Evolutionary conservation across 2,888 invertebrate species (phyloP), one percentile per base, ranked within the genome.

Genomic region (Neoscelio sp.): DNA sequence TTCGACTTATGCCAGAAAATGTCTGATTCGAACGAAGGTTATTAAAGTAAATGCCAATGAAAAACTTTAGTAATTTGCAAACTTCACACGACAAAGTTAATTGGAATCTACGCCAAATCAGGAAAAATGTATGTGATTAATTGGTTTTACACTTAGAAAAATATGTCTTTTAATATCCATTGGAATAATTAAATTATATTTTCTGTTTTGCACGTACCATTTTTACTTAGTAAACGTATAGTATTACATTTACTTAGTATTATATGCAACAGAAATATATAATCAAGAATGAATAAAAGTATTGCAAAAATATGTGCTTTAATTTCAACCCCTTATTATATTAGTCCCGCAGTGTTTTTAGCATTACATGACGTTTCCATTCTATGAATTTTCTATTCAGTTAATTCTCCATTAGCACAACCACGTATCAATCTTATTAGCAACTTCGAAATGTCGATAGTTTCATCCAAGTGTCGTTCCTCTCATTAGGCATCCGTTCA

Each of bases 41-140:
- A 71, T 71, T 71, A 62, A 71, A 62, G 46, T 38, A 62, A 71
- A 62, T 54, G 71, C 17, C 71, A 62, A 71, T 71, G 54, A n/a
- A 23, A 13, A 71, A 71, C 71, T 71, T 71, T 71, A 62, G 52
- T 62, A 62, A 71, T 71, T 71, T 62, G 52, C 35, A 13, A 71
- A 62, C 44, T 71, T 56, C 12, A 3, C 18, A 18, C 23, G 35
- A 46, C 44, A 42, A 54, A 67, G 12, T 2, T 5, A 38, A 13
- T 28, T 23, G 40, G 44, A 18, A 42, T 28, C 5, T 26, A 40
- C n/a, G 15, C n/a, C 18, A 30, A 17, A 65, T 13, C 18, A 33
- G 8, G 8, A 67, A 54, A 54, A 54, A 10, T 10, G 20, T 33
- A 30, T 10, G 44, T 23, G 23, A 44, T 18, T 44, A n/a, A 44